These are phyloP conservation scores for Orchestia grillus DNA, from an alignment of 1,140 invertebrate species.

Conservation along the genomic window DNA sequence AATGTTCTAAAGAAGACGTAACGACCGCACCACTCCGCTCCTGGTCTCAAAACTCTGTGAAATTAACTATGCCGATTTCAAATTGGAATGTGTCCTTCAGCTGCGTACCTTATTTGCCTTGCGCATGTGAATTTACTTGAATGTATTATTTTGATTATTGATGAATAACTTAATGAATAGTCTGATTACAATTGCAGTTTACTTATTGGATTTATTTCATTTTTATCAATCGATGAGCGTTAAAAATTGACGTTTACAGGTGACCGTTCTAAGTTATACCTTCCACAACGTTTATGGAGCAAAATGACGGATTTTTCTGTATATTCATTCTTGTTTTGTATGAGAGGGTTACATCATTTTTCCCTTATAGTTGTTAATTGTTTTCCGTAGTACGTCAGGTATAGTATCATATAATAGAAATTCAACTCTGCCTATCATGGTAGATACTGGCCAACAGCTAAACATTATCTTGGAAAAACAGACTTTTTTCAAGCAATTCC, in stretches of 20 bases:
- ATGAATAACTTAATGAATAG: neutral
- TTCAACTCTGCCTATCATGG: neutral
- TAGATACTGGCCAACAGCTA: neutral
- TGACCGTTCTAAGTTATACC: neutral
- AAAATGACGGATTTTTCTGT: neutral
- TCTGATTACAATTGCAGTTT: neutral
- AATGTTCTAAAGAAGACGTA: too few species aligned
- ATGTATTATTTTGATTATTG: neutral
- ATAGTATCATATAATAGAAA: neutral
- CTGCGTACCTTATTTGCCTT: neutral
- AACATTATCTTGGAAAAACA: neutral
- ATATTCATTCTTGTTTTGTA: too few species aligned
- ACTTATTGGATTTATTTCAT: neutral
- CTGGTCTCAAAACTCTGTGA: too few species aligned
- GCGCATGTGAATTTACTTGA: neutral
- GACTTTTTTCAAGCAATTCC: neutral
- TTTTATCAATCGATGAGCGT: neutral
- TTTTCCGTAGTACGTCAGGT: neutral
- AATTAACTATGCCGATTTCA: too few species aligned
- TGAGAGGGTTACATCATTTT: too few species aligned
- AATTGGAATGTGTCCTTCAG: too few species aligned
- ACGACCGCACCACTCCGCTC: too few species aligned
- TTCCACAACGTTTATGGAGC: neutral
- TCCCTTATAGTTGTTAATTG: too few species aligned
- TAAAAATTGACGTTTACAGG: neutral